Evolutionary conservation across 1,140 invertebrate genomes (phyloP).

Genomic region (Drosophila kanapiae): DNA sequence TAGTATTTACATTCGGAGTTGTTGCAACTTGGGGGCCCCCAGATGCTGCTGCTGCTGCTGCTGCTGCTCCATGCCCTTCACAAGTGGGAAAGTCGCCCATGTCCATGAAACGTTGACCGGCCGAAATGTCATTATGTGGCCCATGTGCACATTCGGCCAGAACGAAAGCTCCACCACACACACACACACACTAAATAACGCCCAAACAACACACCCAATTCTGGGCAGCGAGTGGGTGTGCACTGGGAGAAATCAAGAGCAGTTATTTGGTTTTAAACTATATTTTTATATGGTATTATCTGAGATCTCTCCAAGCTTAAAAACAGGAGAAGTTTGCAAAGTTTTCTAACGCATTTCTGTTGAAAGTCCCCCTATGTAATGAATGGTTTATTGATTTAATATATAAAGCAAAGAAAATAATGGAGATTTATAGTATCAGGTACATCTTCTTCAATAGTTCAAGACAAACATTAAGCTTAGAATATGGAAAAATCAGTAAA

Average conservation of each 20-base stretch:
- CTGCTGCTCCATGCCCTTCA: constrained; percentile 64
- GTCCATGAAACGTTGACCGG: constrained; percentile 76
- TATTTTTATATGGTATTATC: neutral
- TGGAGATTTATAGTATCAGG: no score
- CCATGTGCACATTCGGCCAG: constrained; percentile 73
- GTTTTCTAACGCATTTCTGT: no score
- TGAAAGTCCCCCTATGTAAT: neutral
- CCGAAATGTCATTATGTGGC: constrained; percentile 72
- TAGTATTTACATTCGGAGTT: constrained; percentile 47
- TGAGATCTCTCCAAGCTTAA: neutral
- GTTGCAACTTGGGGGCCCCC: constrained; percentile 15
- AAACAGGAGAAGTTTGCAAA: neutral
- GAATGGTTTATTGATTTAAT: no score
- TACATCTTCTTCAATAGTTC: no score
- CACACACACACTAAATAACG: constrained; percentile 15
- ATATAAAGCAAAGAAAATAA: no score
- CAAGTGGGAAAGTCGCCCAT: constrained; percentile 56
- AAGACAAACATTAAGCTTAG: no score
- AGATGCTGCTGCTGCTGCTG: constrained; percentile 10
- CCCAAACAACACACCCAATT: constrained; percentile 53
- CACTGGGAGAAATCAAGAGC: constrained; percentile 3
- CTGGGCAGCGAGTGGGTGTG: constrained; percentile 9
- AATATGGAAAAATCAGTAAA: no score
- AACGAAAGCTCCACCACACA: constrained; percentile 55
- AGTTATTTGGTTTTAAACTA: neutral